These are phyloP conservation scores for Psittacula echo DNA, from an alignment of 2,797 vertebrate genomes.

Conservation along the genomic window DNA sequence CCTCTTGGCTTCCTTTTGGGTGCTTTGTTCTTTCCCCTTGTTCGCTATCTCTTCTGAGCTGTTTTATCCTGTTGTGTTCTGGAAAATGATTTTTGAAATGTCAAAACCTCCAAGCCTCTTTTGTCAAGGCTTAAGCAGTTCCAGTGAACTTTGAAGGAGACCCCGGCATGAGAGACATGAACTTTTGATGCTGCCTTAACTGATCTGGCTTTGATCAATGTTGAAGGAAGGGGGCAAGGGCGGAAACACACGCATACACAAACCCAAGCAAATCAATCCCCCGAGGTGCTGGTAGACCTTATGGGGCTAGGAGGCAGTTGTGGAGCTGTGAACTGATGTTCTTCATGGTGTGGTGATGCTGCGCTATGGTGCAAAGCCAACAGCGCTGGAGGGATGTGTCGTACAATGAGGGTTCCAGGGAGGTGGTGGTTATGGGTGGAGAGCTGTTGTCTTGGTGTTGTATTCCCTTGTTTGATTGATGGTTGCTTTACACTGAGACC, in stretches of 20 bases:
- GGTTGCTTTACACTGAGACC: background rate
- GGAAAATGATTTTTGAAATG: conserved; percentile 70
- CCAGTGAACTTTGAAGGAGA: conserved; percentile 71
- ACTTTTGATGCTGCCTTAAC: conserved; percentile 55
- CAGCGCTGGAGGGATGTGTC: accelerated
- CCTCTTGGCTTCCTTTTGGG: conserved; percentile 44
- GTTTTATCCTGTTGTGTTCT: conserved; percentile 65
- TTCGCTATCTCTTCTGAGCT: conserved; percentile 61
- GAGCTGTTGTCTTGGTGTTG: accelerated
- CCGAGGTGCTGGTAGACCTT: background rate
- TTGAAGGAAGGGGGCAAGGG: background rate
- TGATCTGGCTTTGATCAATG: conserved; percentile 64
- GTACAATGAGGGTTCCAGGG: accelerated
- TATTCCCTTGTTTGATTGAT: background rate
- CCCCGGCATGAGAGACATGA: conserved; percentile 22
- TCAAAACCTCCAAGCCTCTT: conserved; percentile 70
- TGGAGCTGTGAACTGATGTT: background rate
- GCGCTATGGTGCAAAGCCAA: accelerated
- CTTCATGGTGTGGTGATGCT: background rate
- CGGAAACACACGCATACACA: background rate
- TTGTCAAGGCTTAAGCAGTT: conserved; percentile 63
- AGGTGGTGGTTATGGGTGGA: background rate
- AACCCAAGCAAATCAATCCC: conserved; percentile 20
- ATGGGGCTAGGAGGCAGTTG: background rate
- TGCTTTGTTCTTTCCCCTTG: conserved; percentile 69